A percentile compares a stretch with the other conserved stretches of the same genome.
phyloP scores from a whole-genome alignment of 2,113 vertebrate species.

The Ginglymostoma cirratum region DNA sequence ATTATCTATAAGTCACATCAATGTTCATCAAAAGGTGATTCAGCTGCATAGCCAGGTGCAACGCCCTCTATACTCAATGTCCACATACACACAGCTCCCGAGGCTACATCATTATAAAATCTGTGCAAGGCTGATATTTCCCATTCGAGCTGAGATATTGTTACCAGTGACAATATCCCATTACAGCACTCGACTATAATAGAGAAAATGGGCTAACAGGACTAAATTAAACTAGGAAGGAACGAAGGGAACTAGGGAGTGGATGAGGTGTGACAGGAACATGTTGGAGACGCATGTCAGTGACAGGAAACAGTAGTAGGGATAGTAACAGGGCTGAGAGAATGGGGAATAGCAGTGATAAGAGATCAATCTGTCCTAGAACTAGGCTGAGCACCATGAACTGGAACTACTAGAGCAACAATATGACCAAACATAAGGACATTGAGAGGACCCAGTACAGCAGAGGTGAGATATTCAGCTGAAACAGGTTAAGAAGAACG shows the following conservation, averaged over 20 bases:
- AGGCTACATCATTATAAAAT: neutral
- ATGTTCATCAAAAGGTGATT: neutral
- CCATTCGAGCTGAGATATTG: neutral
- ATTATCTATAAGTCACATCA: neutral
- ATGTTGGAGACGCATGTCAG: neutral
- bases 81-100: neutral
- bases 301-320: neutral
- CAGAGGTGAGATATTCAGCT: neutral
- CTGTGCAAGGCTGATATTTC: neutral
- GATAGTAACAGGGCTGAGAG: neutral
- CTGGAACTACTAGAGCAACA: neutral
- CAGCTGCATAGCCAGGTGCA: neutral
- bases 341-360: neutral
- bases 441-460: neutral
- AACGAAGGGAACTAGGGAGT: neutral
- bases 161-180: neutral
- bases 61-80: neutral
- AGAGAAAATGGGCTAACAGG: neutral
- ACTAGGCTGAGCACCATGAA: neutral
- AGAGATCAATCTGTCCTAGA: neutral
- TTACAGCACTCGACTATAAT: neutral
- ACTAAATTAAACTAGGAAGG: neutral
- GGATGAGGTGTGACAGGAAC: neutral
- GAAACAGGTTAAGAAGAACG: neutral
- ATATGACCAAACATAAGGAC: neutral